Evolutionary conservation across 2,113 vertebrate species (phyloP).

Genomic region (Anseranas semipalmata): DNA sequence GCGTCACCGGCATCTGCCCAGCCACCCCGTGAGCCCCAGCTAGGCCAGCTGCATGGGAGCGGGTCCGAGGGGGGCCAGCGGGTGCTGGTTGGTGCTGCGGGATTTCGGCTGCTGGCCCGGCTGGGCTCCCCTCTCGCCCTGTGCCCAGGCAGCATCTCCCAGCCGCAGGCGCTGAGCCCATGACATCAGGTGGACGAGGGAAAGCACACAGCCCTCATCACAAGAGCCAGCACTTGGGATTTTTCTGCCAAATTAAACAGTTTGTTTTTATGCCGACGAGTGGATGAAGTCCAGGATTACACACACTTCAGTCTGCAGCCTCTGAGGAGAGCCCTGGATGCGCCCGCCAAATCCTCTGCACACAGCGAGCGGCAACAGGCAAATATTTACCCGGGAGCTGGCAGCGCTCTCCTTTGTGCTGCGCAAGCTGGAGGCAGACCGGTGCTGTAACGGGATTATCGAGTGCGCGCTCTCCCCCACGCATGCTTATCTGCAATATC

Average conservation of each 20-base stretch:
- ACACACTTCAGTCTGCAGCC: neutral
- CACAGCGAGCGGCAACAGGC: neutral
- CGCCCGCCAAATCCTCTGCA: neutral
- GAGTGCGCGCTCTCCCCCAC: accelerated
- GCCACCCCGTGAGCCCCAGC: neutral
- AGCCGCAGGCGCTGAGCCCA: neutral
- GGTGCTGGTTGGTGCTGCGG: neutral
- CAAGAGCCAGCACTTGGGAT: neutral
- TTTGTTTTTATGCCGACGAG: neutral
- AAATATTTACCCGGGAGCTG: neutral
- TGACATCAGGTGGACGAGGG: neutral
- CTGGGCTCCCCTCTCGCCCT: neutral
- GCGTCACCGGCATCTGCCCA: no score
- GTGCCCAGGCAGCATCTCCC: accelerated
- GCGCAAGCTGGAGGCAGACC: neutral
- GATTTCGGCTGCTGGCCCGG: neutral
- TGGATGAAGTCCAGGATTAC: neutral
- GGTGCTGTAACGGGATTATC: neutral
- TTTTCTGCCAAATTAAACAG: neutral
- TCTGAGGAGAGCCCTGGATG: neutral
- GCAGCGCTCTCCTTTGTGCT: accelerated
- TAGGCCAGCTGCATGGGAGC: accelerated
- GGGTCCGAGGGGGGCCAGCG: accelerated
- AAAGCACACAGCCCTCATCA: accelerated
- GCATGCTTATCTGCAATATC: neutral